A percentile compares a stretch with the other conserved stretches of the same genome.
Evolutionary conservation across 1,140 invertebrate genomes (phyloP).

Genomic region (Hormaphis cornu): DNA sequence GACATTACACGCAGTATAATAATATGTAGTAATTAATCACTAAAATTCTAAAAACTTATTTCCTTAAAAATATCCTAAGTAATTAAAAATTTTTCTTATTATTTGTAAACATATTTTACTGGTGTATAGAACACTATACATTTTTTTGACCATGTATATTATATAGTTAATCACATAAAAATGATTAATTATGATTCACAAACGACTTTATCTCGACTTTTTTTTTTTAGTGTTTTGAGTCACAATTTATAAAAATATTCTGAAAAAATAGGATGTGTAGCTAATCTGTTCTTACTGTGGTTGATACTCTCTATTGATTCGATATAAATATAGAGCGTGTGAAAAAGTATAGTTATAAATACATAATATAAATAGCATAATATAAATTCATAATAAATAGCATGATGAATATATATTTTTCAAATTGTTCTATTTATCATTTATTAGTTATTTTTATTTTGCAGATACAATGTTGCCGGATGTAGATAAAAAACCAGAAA

Average conservation of each 20-base stretch:
- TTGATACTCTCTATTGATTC: not conserved
- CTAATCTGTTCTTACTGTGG: not conserved
- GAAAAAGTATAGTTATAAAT: not conserved
- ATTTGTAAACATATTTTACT: not conserved
- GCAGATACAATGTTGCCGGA: constrained; percentile 15
- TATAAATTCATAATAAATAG: too few species aligned
- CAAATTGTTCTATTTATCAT: too few species aligned
- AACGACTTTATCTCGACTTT: too few species aligned
- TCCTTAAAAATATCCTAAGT: not conserved
- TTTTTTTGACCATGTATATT: not conserved
- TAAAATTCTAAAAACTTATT: not conserved
- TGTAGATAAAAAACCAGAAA: not conserved
- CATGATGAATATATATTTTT: too few species aligned
- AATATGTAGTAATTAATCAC: too few species aligned
- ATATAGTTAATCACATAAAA: too few species aligned
- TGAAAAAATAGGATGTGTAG: too few species aligned
- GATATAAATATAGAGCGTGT: not conserved
- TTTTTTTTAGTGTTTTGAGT: too few species aligned
- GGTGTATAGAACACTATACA: not conserved
- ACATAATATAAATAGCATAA: too few species aligned
- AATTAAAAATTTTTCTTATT: not conserved
- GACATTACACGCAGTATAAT: too few species aligned
- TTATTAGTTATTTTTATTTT: not conserved
- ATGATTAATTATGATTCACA: too few species aligned
- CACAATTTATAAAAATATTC: too few species aligned